Percentiles rank a stretch among this genome's conserved stretches.
phyloP scores from a whole-genome alignment of 2,797 vertebrate species.

The Rhyacichthys aspro region DNA sequence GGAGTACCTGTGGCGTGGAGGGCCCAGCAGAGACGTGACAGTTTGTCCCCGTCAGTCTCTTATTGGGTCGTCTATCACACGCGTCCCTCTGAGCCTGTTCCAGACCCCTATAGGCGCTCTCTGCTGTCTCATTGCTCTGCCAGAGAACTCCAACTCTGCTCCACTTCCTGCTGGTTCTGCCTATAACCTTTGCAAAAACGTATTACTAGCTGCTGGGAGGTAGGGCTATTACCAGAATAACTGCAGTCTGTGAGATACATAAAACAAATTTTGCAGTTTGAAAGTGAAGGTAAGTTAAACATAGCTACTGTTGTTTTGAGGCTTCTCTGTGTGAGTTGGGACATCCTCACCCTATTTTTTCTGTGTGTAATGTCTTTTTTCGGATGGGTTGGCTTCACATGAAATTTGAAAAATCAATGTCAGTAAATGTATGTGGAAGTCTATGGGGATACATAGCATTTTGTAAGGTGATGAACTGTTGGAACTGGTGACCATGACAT shows the following conservation, averaged over 20 bases:
- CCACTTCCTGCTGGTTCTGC: slow-evolving; percentile 36
- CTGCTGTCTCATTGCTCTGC: slow-evolving; percentile 17
- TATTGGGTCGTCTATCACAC: slow-evolving; percentile 51
- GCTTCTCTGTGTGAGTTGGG: too few relatives aligned
- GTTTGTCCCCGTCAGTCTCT: slow-evolving; percentile 45
- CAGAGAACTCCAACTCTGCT: slow-evolving; percentile 12
- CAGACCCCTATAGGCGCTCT: slow-evolving; percentile 1
- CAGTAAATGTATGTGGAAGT: too few relatives aligned
- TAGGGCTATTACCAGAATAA: slow-evolving; percentile 16
- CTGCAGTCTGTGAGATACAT: slow-evolving; percentile 6
- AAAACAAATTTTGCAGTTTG: not conserved
- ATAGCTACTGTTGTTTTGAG: too few relatives aligned
- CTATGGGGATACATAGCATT: not conserved
- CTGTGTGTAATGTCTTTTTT: too few relatives aligned
- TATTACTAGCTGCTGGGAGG: slow-evolving; percentile 12
- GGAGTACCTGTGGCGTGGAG: slow-evolving; percentile 56
- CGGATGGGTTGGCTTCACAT: too few relatives aligned
- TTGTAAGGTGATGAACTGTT: not conserved
- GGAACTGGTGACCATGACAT: too few relatives aligned
- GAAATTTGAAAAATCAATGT: too few relatives aligned
- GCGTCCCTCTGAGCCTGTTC: slow-evolving; percentile 31
- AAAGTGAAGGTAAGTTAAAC: not conserved
- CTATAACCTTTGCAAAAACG: slow-evolving; percentile 20
- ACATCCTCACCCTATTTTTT: too few relatives aligned
- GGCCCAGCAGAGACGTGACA: slow-evolving; percentile 49